Percentiles rank a stretch among this genome's conserved stretches.
These are phyloP conservation scores for Drosophila leonis DNA, from an alignment of 2,888 invertebrate genomes.

Conservation along the genomic window DNA sequence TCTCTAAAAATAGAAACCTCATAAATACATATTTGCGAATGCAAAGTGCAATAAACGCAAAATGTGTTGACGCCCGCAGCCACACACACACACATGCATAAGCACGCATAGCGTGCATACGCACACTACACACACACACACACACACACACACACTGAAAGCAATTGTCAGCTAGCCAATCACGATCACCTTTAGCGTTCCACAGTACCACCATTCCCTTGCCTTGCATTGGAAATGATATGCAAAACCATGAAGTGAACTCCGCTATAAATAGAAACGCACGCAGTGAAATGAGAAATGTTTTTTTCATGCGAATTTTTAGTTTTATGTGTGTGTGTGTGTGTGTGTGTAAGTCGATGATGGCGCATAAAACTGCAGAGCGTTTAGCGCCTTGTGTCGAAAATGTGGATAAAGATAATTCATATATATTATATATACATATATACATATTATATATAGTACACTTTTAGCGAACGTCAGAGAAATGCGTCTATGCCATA, in stretches of 20 bases:
- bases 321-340: slow-evolving; percentile 55
- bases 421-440: slow-evolving; percentile 2
- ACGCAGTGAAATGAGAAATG: slow-evolving; percentile 60
- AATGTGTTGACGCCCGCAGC: slow-evolving; percentile 52
- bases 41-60: slow-evolving; percentile 64
- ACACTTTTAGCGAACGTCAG: slow-evolving; percentile 4
- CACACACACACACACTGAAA: slow-evolving; percentile 18
- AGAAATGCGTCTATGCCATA: slow-evolving; percentile 45
- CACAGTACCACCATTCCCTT: background rate
- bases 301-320: slow-evolving; percentile 52
- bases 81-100: slow-evolving; percentile 9
- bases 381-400: slow-evolving; percentile 47
- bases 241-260: slow-evolving; percentile 56
- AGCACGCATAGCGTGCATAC: background rate
- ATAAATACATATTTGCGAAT: slow-evolving; percentile 47
- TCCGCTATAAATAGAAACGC: slow-evolving; percentile 65
- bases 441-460: background rate
- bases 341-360: slow-evolving; percentile 41
- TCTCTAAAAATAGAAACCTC: slow-evolving; percentile 54
- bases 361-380: slow-evolving; percentile 63
- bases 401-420: slow-evolving; percentile 22
- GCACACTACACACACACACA: slow-evolving; percentile 12
- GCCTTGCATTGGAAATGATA: slow-evolving; percentile 72
- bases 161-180: slow-evolving; percentile 35
- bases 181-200: slow-evolving; percentile 43